A percentile compares a stretch with the other conserved stretches of the same genome.
phyloP scores from a whole-genome alignment of 2,888 invertebrate species.

The Oasisia sp. region DNA sequence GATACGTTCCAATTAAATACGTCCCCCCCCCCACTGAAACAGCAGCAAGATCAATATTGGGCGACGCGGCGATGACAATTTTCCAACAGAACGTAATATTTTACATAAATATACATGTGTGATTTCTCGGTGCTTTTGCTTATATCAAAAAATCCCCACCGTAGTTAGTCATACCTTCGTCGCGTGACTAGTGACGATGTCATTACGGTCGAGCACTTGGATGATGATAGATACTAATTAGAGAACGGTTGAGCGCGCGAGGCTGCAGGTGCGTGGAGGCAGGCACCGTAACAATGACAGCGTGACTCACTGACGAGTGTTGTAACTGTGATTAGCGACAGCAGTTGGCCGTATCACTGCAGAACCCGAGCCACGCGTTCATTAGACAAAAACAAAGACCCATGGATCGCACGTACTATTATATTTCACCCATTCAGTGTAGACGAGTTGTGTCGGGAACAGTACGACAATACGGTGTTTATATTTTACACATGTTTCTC shows the following conservation, averaged over 20 bases:
- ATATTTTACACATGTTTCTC: background rate
- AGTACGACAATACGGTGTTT: background rate
- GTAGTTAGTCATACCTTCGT: background rate
- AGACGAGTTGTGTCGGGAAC: background rate
- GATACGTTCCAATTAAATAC: too few species aligned
- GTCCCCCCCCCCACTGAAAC: too few species aligned
- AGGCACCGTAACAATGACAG: background rate
- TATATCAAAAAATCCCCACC: background rate
- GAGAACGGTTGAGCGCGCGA: background rate
- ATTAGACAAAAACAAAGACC: background rate
- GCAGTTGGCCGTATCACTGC: background rate
- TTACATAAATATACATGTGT: background rate
- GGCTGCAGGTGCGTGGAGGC: conserved; percentile 1
- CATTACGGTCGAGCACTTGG: background rate
- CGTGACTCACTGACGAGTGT: background rate
- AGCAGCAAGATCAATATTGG: too few species aligned
- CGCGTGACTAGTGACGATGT: background rate
- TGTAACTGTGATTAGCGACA: background rate
- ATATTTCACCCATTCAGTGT: background rate
- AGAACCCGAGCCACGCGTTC: background rate
- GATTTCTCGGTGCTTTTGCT: background rate
- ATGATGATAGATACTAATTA: conserved; percentile 3
- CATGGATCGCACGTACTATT: background rate
- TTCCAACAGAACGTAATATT: too few species aligned
- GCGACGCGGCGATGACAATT: too few species aligned